phyloP scores from a whole-genome alignment of 2,113 vertebrate genomes.

The Ophiodon elongatus region DNA sequence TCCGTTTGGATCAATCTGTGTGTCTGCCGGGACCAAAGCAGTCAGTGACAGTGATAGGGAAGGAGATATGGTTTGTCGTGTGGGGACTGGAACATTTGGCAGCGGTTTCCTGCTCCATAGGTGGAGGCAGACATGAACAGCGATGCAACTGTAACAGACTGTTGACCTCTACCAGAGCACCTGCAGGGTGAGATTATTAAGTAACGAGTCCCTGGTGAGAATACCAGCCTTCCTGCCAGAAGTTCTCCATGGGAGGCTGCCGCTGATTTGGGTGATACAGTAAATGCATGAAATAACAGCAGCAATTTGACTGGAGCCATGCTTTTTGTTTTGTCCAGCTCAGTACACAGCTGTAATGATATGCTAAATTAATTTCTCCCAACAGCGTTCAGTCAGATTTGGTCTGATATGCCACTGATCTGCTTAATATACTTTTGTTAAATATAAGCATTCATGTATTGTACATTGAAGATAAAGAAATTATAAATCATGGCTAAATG shows the following conservation, averaged over 20 bases:
- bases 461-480: not conserved
- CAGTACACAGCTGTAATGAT: conserved; percentile 3
- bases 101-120: conserved; percentile 65
- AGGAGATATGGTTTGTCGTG: conserved; percentile 62
- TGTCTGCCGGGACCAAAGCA: conserved; percentile 53
- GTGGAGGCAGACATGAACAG: conserved; percentile 68
- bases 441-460: not conserved
- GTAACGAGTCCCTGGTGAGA: conserved; percentile 80
- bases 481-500: not conserved
- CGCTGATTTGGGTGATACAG: conserved; percentile 70
- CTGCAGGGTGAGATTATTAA: conserved; percentile 81
- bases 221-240: conserved; percentile 76
- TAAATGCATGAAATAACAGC: conserved; percentile 60
- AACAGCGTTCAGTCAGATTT: not conserved
- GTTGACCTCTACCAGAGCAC: conserved; percentile 79
- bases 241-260: conserved; percentile 70
- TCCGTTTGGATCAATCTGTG: conserved; percentile 56
- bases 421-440: not conserved
- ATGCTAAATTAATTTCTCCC: not conserved
- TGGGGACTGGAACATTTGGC: conserved; percentile 68
- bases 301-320: conserved; percentile 48
- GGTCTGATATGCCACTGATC: not conserved
- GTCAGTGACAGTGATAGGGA: conserved; percentile 70
- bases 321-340: conserved; percentile 28
- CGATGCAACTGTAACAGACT: conserved; percentile 68